Conservation (phyloP, 1,140 invertebrate species). For the Stenopsyche tienmushanensis region DNA sequence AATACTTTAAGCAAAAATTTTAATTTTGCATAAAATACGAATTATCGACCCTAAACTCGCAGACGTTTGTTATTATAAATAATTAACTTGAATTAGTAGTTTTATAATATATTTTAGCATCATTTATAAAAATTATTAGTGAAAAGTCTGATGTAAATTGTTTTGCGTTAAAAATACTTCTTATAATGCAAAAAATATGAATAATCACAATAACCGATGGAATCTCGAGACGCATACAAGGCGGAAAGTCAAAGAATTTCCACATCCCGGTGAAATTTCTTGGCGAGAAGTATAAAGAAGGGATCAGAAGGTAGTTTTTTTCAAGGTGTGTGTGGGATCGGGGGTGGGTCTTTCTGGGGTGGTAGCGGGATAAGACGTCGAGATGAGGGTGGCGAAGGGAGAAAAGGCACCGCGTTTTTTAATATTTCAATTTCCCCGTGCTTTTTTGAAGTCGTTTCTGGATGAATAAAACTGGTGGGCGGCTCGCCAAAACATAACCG, state of each 20-base stretch:
- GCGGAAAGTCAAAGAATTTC: constrained; percentile 3
- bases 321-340: background rate
- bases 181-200: background rate
- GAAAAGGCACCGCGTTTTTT: constrained; percentile 37
- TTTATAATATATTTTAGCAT: too few relatives aligned
- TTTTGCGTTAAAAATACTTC: constrained; percentile 3
- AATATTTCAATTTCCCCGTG: constrained; percentile 42
- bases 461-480: constrained; percentile 34
- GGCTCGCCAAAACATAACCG: constrained; percentile 16
- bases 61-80: too few relatives aligned
- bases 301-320: background rate
- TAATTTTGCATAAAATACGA: too few relatives aligned
- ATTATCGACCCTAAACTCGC: too few relatives aligned
- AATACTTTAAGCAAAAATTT: too few relatives aligned
- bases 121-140: too few relatives aligned
- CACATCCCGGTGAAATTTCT: too few relatives aligned
- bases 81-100: too few relatives aligned
- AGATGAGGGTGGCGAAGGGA: background rate
- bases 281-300: too few relatives aligned
- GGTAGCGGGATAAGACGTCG: constrained; percentile 7
- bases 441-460: constrained; percentile 38
- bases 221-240: constrained; percentile 1
- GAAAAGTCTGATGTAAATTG: too few relatives aligned
- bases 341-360: constrained; percentile 5
- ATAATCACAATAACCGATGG: constrained; percentile 1